Evolutionary conservation across 2,113 vertebrate species (phyloP), one percentile per base, ranked within the genome.

Genomic region (Bothrops jararaca): DNA sequence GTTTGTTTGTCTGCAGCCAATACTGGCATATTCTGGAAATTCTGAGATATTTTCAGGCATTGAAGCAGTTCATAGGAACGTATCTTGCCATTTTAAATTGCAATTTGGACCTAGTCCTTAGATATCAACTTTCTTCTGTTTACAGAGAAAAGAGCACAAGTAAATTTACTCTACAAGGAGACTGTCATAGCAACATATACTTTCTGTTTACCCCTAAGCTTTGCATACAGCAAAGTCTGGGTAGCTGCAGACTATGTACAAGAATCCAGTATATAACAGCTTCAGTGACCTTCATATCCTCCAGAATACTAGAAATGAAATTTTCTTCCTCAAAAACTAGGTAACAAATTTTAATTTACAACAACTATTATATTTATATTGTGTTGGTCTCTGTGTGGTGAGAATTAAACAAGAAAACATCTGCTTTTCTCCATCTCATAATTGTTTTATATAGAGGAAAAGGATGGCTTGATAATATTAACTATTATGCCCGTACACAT

Each of bases 241-340:
- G 22, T 50, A 87, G 7, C 15, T 69, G 48, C 52, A 60, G 18
- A 80, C 20, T 58, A 18, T 64, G 22, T 50, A 86, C 7, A 20
- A 52, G n/a, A 50, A 20, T 69, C 48, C 80, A 57, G 5, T 20
- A 95, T 95, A 96, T 86, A 96, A 93, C 95, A 92, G 93, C 90
- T 90, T 94, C 97, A 96, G 95, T 45, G 86, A 74, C 93, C 93
- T 95, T 91, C 2, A 34, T 93, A 86, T 93, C 93, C 45, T 92
- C 90, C 89, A 94, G 91, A 56, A 58, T 2, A 90, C 18, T 18
- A 93, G 6, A 94, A 87, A 69, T 24, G 93, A 86, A 86, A 86
- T 23, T 86, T 88, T 91, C 69, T 58, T 52, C 92, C 92, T 90
- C 91, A 89, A 69, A 69, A 29, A 22, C 34, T 88, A 91, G 94